Conservation (phyloP, 1,140 invertebrate species). For the Polyergus mexicanus region DNA sequence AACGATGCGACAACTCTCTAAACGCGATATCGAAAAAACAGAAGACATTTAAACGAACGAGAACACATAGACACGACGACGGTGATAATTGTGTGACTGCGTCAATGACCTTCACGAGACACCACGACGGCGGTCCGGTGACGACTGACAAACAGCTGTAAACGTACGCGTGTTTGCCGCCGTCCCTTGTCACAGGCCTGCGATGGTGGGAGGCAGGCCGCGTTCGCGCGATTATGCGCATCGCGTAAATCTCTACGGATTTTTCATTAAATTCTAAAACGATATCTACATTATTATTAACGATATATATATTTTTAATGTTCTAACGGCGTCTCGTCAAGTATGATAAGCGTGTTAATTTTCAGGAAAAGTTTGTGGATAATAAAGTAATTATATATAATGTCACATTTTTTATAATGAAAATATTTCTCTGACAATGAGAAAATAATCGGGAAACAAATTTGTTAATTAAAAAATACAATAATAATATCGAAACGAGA, state of each 20-base stretch:
- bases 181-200: conserved; percentile 37
- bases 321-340: neutral
- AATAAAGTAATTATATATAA: too few relatives aligned
- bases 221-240: neutral
- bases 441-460: neutral
- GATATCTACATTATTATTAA: neutral
- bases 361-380: neutral
- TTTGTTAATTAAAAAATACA: neutral
- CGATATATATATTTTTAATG: neutral
- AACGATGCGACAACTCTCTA: neutral
- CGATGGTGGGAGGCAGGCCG: conserved; percentile 44
- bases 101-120: conserved; percentile 69
- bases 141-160: conserved; percentile 81
- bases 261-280: neutral
- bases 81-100: neutral
- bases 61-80: neutral
- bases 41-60: neutral
- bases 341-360: neutral
- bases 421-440: neutral
- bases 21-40: neutral
- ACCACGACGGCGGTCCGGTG: conserved; percentile 71
- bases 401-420: too few relatives aligned
- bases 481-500: neutral
- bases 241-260: neutral
- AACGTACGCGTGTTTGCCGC: conserved; percentile 77